Evolutionary conservation across 2,113 vertebrate species (phyloP).

Genomic region (Conger conger): DNA sequence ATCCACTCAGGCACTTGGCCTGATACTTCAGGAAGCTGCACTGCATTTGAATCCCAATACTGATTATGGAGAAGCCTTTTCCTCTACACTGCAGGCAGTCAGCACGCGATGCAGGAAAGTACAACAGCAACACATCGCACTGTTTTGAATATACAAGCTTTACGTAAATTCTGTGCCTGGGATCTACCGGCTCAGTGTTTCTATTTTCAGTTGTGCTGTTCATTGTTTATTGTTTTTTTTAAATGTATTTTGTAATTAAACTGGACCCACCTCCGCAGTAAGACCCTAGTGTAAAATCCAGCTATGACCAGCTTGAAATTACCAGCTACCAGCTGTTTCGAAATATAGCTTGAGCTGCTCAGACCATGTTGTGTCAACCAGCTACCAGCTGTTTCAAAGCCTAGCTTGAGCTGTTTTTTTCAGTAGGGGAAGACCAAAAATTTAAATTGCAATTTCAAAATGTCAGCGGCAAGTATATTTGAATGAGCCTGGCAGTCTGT

Average conservation of each 20-base stretch:
- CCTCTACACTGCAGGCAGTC: constrained; percentile 52
- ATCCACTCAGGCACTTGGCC: constrained; percentile 44
- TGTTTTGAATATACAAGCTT: constrained; percentile 10
- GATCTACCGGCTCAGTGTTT: constrained; percentile 31
- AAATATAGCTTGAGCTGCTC: too few species aligned
- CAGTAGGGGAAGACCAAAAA: not conserved
- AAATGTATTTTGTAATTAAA: not conserved
- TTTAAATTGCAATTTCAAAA: not conserved
- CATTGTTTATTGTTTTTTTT: not conserved
- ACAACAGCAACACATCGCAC: constrained; percentile 36
- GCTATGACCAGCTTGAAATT: too few species aligned
- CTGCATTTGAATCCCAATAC: constrained; percentile 67
- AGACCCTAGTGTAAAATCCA: too few species aligned
- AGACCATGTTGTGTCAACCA: too few species aligned
- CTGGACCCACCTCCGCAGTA: not conserved
- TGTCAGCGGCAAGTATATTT: not conserved
- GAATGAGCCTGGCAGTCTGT: not conserved
- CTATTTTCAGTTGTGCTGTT: constrained; percentile 41
- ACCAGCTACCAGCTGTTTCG: too few species aligned
- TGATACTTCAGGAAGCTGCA: constrained; percentile 56
- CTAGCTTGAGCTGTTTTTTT: too few species aligned
- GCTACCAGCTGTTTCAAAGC: too few species aligned
- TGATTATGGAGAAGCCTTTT: constrained; percentile 54
- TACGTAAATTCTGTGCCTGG: constrained; percentile 53
- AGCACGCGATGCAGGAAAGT: constrained; percentile 52